phyloP scores from a whole-genome alignment of 92 coral and sea anemone genomes.

The Palythoa grandiflora region DNA sequence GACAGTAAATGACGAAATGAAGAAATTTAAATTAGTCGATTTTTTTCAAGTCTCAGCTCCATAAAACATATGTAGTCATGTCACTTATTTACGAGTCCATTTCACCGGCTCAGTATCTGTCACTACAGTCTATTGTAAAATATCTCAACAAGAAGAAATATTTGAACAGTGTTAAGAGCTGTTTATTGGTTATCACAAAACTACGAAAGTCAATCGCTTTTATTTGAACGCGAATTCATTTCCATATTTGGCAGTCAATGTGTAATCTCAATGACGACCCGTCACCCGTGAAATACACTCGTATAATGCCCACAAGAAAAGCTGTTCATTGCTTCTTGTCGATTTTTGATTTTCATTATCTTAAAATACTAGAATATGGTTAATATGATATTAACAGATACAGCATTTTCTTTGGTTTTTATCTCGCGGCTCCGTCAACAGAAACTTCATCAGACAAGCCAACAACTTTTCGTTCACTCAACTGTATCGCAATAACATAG shows the following conservation, averaged over 20 bases:
- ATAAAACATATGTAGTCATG: not conserved
- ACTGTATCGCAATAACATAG: too few species aligned
- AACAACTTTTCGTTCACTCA: too few species aligned
- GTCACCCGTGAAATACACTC: not conserved
- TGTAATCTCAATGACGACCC: not conserved
- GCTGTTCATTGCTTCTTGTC: too few species aligned
- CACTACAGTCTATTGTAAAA: constrained; percentile 26
- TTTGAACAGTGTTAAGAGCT: constrained; percentile 13
- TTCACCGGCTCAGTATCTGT: constrained; percentile 11
- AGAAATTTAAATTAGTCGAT: not conserved
- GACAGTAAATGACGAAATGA: not conserved
- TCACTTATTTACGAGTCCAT: not conserved
- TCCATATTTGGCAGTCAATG: constrained; percentile 9
- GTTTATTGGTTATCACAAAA: not conserved
- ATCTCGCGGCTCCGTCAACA: too few species aligned
- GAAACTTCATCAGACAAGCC: too few species aligned
- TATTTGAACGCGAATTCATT: not conserved
- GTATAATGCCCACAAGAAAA: not conserved
- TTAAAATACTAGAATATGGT: too few species aligned
- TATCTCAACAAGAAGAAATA: constrained; percentile 33
- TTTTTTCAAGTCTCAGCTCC: not conserved
- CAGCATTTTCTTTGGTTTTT: too few species aligned
- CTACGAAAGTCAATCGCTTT: not conserved
- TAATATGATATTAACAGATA: too few species aligned
- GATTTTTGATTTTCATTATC: too few species aligned